Evolutionary conservation across 2,797 vertebrate genomes (phyloP).

Genomic region (Phalloptychus januarius): DNA sequence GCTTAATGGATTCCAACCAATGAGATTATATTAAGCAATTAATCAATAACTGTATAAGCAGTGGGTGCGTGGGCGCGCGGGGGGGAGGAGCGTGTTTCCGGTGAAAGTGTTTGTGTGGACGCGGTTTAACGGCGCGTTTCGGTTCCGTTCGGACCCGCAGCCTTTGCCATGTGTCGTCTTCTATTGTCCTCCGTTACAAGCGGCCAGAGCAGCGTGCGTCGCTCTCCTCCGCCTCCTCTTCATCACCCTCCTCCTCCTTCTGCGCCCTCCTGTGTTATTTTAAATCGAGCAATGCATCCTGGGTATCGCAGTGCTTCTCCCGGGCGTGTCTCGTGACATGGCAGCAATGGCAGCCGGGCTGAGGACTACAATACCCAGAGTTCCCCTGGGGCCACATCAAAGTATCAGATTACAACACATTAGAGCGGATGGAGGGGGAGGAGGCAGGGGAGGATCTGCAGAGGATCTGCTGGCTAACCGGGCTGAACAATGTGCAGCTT

Average conservation of each 20-base stretch:
- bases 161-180: constrained; percentile 74
- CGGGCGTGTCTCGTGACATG: constrained; percentile 82
- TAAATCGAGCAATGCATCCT: constrained; percentile 71
- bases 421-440: constrained; percentile 63
- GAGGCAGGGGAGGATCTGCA: constrained; percentile 50
- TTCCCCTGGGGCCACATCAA: constrained; percentile 66
- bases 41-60: constrained; percentile 50
- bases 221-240: constrained; percentile 37
- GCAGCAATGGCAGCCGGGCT: constrained; percentile 28
- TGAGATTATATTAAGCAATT: constrained; percentile 64
- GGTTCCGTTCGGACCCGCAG: constrained; percentile 3
- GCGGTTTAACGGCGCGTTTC: constrained; percentile 1
- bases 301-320: constrained; percentile 75
- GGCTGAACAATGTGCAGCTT: constrained; percentile 23
- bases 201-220: constrained; percentile 57
- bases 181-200: constrained; percentile 79
- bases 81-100: constrained; percentile 18
- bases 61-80: not conserved
- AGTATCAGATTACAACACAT: constrained; percentile 82
- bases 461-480: constrained; percentile 22
- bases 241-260: constrained; percentile 8
- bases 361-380: constrained; percentile 78
- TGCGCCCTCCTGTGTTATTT: constrained; percentile 67
- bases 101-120: not conserved
- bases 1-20: constrained; percentile 64